Evolutionary conservation across 1,140 invertebrate genomes (phyloP).

Genomic region (Eumeta japonica): DNA sequence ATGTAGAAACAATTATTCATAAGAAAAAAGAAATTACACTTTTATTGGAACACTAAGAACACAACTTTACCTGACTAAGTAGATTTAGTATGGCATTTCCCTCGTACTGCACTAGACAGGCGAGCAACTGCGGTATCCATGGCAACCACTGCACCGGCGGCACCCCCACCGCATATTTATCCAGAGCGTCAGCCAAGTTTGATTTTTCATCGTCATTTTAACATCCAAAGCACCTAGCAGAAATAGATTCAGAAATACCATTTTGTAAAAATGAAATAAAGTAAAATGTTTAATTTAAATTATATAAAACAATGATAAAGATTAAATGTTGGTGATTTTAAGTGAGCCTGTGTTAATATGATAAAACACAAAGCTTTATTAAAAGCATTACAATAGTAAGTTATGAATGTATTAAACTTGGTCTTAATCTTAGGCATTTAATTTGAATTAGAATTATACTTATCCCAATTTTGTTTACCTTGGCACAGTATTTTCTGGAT

Average conservation of each 20-base stretch:
- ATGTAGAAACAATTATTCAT: constrained; percentile 9
- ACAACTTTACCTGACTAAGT: constrained; percentile 70
- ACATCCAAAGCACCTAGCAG: constrained; percentile 74
- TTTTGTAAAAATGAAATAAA: too few species aligned
- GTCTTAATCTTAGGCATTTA: too few species aligned
- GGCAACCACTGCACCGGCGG: constrained; percentile 93
- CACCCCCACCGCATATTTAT: constrained; percentile 92
- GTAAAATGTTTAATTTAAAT: background rate
- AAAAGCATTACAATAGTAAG: too few species aligned
- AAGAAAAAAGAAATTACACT: background rate
- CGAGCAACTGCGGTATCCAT: constrained; percentile 94
- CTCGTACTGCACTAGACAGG: constrained; percentile 87
- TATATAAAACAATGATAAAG: background rate
- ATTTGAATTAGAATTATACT: too few species aligned
- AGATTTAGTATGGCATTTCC: constrained; percentile 88
- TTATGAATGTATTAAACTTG: too few species aligned
- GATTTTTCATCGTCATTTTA: constrained; percentile 91
- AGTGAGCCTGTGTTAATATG: too few species aligned
- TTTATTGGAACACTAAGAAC: constrained; percentile 8
- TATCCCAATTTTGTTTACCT: too few species aligned
- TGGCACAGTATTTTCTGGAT: constrained; percentile 92
- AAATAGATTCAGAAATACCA: too few species aligned
- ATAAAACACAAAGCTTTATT: too few species aligned
- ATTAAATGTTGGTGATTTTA: too few species aligned
- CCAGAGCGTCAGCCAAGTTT: constrained; percentile 80